These are phyloP conservation scores for Leptosomus discolor DNA, from an alignment of 2,113 vertebrate genomes.

Conservation along the genomic window DNA sequence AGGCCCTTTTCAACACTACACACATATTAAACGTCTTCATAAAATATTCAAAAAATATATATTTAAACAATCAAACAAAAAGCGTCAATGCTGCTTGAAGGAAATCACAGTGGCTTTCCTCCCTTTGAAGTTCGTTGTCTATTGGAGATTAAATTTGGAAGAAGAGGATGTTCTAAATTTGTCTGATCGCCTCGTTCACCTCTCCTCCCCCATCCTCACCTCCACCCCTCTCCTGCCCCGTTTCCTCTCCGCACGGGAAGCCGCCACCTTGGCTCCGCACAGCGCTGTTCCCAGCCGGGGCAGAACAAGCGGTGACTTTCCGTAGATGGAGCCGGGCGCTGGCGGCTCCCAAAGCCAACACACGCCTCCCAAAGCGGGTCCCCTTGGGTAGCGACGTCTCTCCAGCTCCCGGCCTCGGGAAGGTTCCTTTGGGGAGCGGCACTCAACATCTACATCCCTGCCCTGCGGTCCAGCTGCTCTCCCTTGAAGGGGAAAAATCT, in stretches of 20 bases:
- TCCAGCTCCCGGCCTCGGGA: background rate
- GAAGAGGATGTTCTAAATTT: constrained; percentile 74
- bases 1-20: background rate
- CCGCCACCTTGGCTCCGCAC: constrained; percentile 78
- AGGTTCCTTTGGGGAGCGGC: background rate
- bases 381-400: background rate
- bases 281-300: background rate
- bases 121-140: constrained; percentile 47
- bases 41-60: constrained; percentile 18
- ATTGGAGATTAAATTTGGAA: constrained; percentile 64
- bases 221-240: constrained; percentile 7
- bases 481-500: background rate
- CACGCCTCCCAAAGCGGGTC: background rate
- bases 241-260: constrained; percentile 81
- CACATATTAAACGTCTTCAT: background rate
- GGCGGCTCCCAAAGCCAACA: background rate
- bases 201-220: constrained; percentile 27
- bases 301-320: background rate
- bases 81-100: background rate
- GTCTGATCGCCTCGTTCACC: background rate
- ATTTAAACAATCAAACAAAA: constrained; percentile 25
- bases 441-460: background rate
- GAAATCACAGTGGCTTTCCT: constrained; percentile 19
- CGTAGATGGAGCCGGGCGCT: background rate
- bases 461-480: background rate